phyloP scores from a whole-genome alignment of 1,140 invertebrate genomes.

The Drosophila kurseongensis region DNA sequence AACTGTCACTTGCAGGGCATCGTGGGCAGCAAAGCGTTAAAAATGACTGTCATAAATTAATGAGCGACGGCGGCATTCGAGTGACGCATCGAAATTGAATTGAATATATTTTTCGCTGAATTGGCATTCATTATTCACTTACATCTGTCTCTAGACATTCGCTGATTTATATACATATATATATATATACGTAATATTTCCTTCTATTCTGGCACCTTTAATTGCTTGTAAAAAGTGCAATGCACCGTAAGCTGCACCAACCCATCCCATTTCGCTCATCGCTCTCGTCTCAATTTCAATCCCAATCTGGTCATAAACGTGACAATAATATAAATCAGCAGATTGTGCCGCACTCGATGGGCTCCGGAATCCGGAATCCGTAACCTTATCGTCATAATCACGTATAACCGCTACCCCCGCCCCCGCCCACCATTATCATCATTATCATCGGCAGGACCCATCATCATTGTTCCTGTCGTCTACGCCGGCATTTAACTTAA shows the following conservation, averaged over 20 bases:
- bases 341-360: conserved; percentile 47
- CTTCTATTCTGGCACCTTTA: conserved; percentile 33
- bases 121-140: conserved; percentile 82
- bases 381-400: conserved; percentile 49
- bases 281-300: conserved; percentile 45
- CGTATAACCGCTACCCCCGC: neutral
- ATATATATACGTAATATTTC: neutral
- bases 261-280: conserved; percentile 21
- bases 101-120: conserved; percentile 75
- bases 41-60: conserved; percentile 82
- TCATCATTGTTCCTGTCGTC: conserved; percentile 39
- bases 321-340: conserved; percentile 77
- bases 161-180: neutral
- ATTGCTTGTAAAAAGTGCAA: conserved; percentile 66
- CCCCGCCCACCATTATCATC: conserved; percentile 20
- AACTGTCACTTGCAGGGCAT: conserved; percentile 68
- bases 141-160: conserved; percentile 54
- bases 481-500: conserved; percentile 71
- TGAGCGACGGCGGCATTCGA: conserved; percentile 61
- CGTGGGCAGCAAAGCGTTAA: conserved; percentile 76
- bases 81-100: conserved; percentile 77
- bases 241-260: conserved; percentile 30
- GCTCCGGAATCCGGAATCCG: conserved; percentile 3
- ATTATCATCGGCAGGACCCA: conserved; percentile 21
- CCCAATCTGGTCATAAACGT: conserved; percentile 74